Conservation (phyloP, 2,797 vertebrate genomes). For the Florisuga fusca region DNA sequence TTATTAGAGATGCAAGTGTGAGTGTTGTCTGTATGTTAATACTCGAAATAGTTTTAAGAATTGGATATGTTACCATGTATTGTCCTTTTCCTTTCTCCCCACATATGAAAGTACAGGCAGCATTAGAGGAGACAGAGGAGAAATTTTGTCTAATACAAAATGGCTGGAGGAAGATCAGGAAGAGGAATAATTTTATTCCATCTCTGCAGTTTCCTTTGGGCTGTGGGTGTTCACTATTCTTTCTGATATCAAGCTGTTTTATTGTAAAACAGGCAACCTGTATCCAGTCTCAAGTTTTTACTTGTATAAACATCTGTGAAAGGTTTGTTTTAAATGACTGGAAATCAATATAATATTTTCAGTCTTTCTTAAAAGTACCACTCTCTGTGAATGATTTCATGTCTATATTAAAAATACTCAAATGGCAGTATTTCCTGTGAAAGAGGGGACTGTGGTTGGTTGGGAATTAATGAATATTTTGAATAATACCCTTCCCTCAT, state of each 20-base stretch:
- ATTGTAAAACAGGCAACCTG: background rate
- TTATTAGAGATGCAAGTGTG: background rate
- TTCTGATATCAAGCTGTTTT: background rate
- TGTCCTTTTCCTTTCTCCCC: background rate
- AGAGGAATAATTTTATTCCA: background rate
- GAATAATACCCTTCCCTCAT: background rate
- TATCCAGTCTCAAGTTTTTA: background rate
- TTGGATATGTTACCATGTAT: background rate
- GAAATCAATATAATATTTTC: background rate
- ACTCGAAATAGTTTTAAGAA: background rate
- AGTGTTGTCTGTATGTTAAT: background rate
- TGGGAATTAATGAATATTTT: background rate
- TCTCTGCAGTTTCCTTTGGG: background rate
- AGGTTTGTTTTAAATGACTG: background rate
- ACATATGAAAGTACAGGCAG: background rate
- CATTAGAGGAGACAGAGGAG: background rate
- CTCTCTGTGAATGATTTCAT: background rate
- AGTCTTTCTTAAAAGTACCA: background rate
- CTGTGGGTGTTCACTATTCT: background rate
- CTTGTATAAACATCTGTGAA: background rate
- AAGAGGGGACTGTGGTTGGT: background rate
- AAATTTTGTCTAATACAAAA: background rate
- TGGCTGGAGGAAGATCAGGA: background rate
- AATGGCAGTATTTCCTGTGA: background rate
- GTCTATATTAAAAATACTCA: background rate